Percentiles rank a stretch among this genome's conserved stretches.
Conservation (phyloP, 2,113 vertebrate genomes). For the Urocitellus parryii region DNA sequence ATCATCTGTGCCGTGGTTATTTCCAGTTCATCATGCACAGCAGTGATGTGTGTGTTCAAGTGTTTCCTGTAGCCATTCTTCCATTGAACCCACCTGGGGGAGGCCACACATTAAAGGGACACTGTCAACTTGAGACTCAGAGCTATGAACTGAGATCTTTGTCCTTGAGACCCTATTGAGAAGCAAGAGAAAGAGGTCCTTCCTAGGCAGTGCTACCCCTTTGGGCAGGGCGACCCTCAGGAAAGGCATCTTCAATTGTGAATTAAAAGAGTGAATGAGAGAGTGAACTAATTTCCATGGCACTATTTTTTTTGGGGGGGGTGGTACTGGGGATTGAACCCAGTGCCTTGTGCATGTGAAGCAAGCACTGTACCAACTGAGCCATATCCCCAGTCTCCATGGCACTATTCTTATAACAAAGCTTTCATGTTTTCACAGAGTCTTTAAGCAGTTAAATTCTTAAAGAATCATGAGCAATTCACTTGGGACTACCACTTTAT, state of each 20-base stretch:
- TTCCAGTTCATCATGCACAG: not conserved
- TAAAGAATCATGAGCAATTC: not conserved
- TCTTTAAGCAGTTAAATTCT: not conserved
- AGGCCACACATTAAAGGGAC: constrained; percentile 20
- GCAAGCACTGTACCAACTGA: no score
- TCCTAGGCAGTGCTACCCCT: not conserved
- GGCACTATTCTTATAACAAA: not conserved
- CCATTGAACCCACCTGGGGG: constrained; percentile 41
- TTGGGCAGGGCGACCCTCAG: not conserved
- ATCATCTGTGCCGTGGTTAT: not conserved
- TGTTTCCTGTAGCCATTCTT: not conserved
- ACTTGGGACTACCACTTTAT: not conserved
- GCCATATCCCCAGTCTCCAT: no score
- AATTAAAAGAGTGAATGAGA: not conserved
- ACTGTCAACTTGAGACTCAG: not conserved
- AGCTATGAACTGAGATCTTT: constrained; percentile 52
- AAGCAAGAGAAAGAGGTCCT: not conserved
- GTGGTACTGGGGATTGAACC: no score
- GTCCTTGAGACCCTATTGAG: not conserved
- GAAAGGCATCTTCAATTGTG: not conserved
- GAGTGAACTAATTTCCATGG: not conserved
- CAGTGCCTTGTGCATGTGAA: no score
- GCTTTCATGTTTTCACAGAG: not conserved
- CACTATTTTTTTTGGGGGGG: not conserved
- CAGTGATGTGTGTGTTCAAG: not conserved